Evolutionary conservation across 30 jellyfish, hydroid and myxozoan species (phyloP).

Genomic region (Turritopsis rubra): DNA sequence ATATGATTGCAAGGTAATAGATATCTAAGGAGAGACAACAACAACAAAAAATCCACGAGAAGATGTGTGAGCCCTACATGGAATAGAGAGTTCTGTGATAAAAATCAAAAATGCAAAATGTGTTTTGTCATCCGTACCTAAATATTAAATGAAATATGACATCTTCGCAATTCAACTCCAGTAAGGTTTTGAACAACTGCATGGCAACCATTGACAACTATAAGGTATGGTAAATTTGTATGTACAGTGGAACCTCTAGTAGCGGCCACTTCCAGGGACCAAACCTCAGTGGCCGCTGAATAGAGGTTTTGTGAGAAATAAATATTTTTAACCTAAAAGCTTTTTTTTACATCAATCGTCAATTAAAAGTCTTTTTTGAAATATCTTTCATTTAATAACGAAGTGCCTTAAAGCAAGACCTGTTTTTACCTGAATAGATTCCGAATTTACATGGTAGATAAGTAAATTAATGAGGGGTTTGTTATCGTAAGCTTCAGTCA

Average conservation of each 20-base stretch:
- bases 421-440: constrained; percentile 53
- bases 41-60: background rate
- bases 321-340: too few relatives aligned
- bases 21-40: constrained; percentile 38
- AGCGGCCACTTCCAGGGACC: too few relatives aligned
- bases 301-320: too few relatives aligned
- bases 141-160: constrained; percentile 56
- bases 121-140: too few relatives aligned
- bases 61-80: background rate
- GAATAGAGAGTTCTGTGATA: background rate
- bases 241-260: background rate
- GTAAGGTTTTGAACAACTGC: constrained; percentile 70
- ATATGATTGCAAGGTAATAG: constrained; percentile 87
- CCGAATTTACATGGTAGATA: constrained; percentile 40
- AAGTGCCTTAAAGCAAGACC: background rate
- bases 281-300: too few relatives aligned
- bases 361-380: too few relatives aligned
- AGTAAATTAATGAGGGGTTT: constrained; percentile 44
- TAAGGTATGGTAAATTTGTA: constrained; percentile 10
- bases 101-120: too few relatives aligned
- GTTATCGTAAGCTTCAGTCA: constrained; percentile 82
- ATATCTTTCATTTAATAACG: background rate
- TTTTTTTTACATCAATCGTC: too few relatives aligned
- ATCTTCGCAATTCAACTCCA: constrained; percentile 88
- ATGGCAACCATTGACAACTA: constrained; percentile 90